Percentiles rank a stretch among this genome's conserved stretches.
Evolutionary conservation across 2,113 vertebrate species (phyloP).

Genomic region (Stictonetta naevosa): DNA sequence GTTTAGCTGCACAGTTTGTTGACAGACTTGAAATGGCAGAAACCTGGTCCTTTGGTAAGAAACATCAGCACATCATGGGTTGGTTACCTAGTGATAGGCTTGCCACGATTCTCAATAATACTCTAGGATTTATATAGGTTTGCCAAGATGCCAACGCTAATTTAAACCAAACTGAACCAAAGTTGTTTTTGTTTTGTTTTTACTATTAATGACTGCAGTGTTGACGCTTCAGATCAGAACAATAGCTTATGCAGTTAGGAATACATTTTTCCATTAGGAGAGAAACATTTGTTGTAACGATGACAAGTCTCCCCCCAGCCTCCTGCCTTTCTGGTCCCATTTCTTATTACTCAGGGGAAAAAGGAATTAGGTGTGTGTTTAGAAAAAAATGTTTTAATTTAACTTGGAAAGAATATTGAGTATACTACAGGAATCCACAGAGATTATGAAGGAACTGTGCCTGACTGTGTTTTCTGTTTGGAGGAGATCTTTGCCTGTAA

Average conservation of each 20-base stretch:
- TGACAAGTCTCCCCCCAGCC: not conserved
- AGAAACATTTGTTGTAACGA: not conserved
- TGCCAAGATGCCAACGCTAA: not conserved
- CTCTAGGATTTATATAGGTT: not conserved
- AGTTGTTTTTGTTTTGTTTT: not conserved
- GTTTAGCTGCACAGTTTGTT: not conserved
- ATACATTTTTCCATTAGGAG: not conserved
- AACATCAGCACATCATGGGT: not conserved
- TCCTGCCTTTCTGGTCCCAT: not conserved
- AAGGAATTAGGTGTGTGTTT: not conserved
- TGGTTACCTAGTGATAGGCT: not conserved
- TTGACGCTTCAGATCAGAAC: not conserved
- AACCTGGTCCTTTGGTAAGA: not conserved
- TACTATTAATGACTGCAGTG: not conserved
- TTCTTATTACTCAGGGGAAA: not conserved
- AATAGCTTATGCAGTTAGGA: not conserved
- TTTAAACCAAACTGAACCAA: not conserved
- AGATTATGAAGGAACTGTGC: not conserved
- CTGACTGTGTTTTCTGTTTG: not conserved
- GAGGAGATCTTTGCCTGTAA: conserved; percentile 32
- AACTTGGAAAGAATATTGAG: not conserved
- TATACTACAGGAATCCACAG: not conserved
- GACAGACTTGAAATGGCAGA: not conserved
- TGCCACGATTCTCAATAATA: not conserved
- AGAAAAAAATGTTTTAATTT: conserved; percentile 15